Evolutionary conservation across 2,797 vertebrate genomes (phyloP), one percentile per base, ranked within the genome.

Genomic region (Esox masquinongy): DNA sequence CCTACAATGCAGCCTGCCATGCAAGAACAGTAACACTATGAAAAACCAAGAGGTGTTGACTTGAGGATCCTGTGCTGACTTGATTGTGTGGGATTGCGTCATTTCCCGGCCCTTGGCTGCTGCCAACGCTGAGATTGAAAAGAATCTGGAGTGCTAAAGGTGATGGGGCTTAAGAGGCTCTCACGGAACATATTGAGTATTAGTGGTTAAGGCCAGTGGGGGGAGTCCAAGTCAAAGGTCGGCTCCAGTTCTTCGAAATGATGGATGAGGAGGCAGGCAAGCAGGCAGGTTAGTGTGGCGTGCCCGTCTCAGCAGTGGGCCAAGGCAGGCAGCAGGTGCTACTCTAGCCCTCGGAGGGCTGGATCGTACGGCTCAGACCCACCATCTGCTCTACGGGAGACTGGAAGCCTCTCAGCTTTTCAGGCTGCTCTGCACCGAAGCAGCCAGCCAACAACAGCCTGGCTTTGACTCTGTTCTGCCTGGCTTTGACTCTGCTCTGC

Each of bases 111-210:
- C 74, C 22, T 49, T 9, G 22, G 47, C 66, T 68, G 64, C n/a
- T 59, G 68, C 17, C 72, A 79, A 78, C 67, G 70, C 68, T 74
- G 72, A 66, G 75, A 78, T 82, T n/a, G 77, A 73, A 74, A 66
- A 81, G 72, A 69, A 70, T 79, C 84, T 82, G 78, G 71, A 26
- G 22, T 59, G 2, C 78, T 66, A 66, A 78, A 85, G 82, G 81
- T 82, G 80, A 85, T 80, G 69, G 76, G 85, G 77, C 82, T 85
- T 79, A 70, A 74, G 83, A 79, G 85, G 74, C 78, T 87, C 80
- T 85, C 73, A 78, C 63, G 79, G 63, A 74, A 83, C 70, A 59
- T 80, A 82, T 83, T 83, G 74, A 73, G 73, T 76, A 11, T 73
- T 68, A 51, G 73, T 56, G 73, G 49, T 82, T 88, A 84, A 80